These are phyloP conservation scores for Drosophila azteca DNA, from an alignment of 1,140 invertebrate genomes.

Conservation along the genomic window DNA sequence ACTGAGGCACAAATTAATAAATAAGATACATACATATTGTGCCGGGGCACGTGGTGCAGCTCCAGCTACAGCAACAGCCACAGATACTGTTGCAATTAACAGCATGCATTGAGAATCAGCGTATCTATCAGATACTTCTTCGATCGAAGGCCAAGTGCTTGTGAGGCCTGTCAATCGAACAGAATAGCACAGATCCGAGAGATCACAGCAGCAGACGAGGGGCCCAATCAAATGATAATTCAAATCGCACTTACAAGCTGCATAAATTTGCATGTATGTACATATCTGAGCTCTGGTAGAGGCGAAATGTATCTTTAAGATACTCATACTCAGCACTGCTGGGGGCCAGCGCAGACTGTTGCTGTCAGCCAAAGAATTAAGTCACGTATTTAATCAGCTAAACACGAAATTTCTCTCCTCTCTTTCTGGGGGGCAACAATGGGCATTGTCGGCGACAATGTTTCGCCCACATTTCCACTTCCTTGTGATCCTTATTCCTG, in stretches of 20 bases:
- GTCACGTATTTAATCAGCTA: slow-evolving; percentile 81
- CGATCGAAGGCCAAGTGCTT: slow-evolving; percentile 19
- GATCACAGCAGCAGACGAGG: too few relatives aligned
- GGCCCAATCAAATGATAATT: slow-evolving; percentile 30
- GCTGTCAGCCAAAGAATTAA: slow-evolving; percentile 72
- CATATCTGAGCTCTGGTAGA: slow-evolving; percentile 1
- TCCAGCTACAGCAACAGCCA: slow-evolving; percentile 25
- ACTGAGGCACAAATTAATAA: slow-evolving; percentile 40
- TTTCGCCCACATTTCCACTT: too few relatives aligned
- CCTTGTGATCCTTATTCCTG: too few relatives aligned
- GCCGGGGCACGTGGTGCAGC: slow-evolving; percentile 32
- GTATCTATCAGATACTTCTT: too few relatives aligned
- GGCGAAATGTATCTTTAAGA: slow-evolving; percentile 38
- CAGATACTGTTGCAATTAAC: slow-evolving; percentile 51
- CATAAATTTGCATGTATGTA: slow-evolving; percentile 36
- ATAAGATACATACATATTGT: slow-evolving; percentile 38
- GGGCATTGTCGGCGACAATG: too few relatives aligned
- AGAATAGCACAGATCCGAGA: background rate
- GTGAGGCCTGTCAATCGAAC: slow-evolving; percentile 19
- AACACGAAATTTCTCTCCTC: slow-evolving; percentile 58
- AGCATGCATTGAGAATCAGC: slow-evolving; percentile 20
- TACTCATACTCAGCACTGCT: slow-evolving; percentile 25
- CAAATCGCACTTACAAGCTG: slow-evolving; percentile 39
- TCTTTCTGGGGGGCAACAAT: background rate
- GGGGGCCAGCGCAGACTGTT: slow-evolving; percentile 9